Conservation (phyloP, 1,140 invertebrate genomes). For the Leptinotarsa lineolata region DNA sequence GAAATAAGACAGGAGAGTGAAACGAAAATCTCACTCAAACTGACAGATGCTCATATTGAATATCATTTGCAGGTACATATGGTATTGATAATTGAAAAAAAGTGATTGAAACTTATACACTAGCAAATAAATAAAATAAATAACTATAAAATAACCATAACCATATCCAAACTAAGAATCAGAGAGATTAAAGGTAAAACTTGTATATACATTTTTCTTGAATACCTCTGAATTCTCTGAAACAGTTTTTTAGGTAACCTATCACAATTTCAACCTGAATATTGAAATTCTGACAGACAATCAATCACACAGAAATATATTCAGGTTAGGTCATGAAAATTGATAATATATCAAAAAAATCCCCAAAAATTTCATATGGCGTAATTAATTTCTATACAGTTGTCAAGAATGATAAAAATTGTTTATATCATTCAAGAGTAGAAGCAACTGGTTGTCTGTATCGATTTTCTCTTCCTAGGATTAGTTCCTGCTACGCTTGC, state of each 20-base stretch:
- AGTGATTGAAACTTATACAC: not conserved
- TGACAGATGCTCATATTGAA: too few relatives aligned
- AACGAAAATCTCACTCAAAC: too few relatives aligned
- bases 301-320: too few relatives aligned
- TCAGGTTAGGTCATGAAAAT: not conserved
- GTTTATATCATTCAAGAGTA: not conserved
- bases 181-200: not conserved
- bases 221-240: not conserved
- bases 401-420: too few relatives aligned
- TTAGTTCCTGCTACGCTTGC: constrained; percentile 36
- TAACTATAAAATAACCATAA: not conserved
- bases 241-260: not conserved
- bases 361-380: too few relatives aligned
- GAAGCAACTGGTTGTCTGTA: not conserved
- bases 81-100: not conserved
- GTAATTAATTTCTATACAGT: too few relatives aligned
- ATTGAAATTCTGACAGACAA: not conserved
- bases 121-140: not conserved
- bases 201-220: constrained; percentile 4
- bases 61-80: not conserved
- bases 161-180: not conserved
- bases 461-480: not conserved
- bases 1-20: too few relatives aligned
- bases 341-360: not conserved
- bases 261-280: not conserved